These are phyloP conservation scores for Jacana jacana DNA, from an alignment of 2,113 vertebrate species.

Conservation along the genomic window DNA sequence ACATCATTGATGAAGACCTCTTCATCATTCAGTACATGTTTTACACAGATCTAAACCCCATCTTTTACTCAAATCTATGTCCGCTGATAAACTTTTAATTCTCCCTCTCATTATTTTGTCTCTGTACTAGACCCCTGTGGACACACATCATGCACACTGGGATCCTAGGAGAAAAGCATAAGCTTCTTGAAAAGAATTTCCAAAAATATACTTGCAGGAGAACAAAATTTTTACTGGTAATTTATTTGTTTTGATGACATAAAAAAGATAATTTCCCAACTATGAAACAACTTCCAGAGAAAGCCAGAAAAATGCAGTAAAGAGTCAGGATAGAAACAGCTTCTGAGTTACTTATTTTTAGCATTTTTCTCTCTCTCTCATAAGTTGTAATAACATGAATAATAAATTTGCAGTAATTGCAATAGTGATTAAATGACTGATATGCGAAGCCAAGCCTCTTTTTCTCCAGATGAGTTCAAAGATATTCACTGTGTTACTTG, in stretches of 20 bases:
- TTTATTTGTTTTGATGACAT: background rate
- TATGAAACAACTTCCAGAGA: background rate
- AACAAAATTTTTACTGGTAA: background rate
- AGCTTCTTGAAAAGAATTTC: background rate
- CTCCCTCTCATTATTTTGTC: background rate
- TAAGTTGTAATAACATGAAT: background rate
- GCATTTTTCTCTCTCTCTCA: background rate
- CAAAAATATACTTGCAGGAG: background rate
- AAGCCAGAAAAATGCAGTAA: background rate
- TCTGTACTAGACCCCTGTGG: background rate
- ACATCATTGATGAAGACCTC: background rate
- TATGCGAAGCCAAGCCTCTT: background rate
- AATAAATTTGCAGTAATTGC: background rate
- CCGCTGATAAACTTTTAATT: background rate
- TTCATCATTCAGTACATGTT: background rate
- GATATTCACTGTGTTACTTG: background rate
- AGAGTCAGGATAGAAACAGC: background rate
- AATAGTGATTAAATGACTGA: background rate
- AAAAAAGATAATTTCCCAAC: background rate
- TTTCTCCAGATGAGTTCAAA: background rate
- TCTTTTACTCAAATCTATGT: background rate
- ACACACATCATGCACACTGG: background rate
- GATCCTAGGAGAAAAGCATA: background rate
- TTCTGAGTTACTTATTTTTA: background rate
- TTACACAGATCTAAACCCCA: background rate